Evolutionary conservation across 2,113 vertebrate species (phyloP), one percentile per base, ranked within the genome.

Genomic region (Pandion haliaetus): DNA sequence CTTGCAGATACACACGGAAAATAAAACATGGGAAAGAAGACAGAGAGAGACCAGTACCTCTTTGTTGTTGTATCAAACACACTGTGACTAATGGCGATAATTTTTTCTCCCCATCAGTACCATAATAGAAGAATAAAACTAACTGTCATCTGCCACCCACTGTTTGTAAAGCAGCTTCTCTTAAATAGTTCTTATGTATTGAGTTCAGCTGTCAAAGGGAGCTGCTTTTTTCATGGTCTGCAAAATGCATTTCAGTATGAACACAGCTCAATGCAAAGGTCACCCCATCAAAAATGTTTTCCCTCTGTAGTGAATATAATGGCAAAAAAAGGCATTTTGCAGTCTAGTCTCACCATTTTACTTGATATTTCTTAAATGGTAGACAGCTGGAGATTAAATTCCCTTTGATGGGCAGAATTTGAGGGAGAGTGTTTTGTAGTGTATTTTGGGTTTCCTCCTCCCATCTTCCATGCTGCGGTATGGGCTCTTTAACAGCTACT

Each of bases 251-350:
- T 97, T 96, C 84, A 58, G 86, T 79, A 66, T 25, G 84, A 97
- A 42, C 73, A 58, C 49, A 81, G 92, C 97, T 93, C 89, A 0
- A 88, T 95, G 93, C 95, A 97, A 98, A 97, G 97, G 97, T 97
- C 97, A 97, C 77, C 94, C 96, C 83, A 86, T 96, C 97, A 97
- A 86, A 97, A 97, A 87, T 83, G 59, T 97, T 98, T 95, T 97
- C 71, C 92, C 84, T 96, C 82, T 71, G 81, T 26, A 82, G 88
- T n/a, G 78, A 93, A 57, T 54, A 71, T 62, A 97, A 91, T 88
- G 81, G 90, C 76, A 88, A 85, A 93, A 17, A 86, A 44, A 54
- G 74, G 90, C 88, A 58, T 96, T 95, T 90, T 79, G n/a, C 82
- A 91, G 87, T 28, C 92, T 58, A 16, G 82, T 93, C 88, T 91